phyloP scores from a whole-genome alignment of 2,888 invertebrate genomes.

The Microplitis manilae region DNA sequence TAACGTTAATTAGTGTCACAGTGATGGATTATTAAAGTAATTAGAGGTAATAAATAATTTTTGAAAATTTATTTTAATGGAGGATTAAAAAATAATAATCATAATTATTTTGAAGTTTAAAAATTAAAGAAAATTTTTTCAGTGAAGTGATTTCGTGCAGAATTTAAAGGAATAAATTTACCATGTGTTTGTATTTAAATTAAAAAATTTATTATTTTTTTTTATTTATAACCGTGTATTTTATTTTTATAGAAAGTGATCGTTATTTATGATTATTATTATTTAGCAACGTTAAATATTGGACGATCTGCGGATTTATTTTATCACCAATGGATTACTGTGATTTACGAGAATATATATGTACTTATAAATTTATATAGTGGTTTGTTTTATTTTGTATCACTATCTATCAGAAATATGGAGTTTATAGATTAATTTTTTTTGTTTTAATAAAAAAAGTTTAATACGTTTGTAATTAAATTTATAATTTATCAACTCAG shows the following conservation, averaged over 20 bases:
- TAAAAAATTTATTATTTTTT: background rate
- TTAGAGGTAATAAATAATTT: slow-evolving; percentile 1
- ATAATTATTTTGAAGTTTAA: background rate
- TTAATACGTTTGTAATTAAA: background rate
- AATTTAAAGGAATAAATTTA: background rate
- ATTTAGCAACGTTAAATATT: background rate
- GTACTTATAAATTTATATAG: background rate
- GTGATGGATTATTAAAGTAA: slow-evolving; percentile 1
- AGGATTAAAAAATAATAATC: background rate
- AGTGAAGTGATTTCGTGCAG: background rate
- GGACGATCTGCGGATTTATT: background rate
- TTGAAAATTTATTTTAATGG: background rate
- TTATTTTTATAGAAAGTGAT: background rate
- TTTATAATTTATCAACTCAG: too few species aligned
- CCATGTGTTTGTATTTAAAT: background rate
- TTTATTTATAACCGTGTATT: background rate
- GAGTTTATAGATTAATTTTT: background rate
- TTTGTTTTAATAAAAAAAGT: background rate
- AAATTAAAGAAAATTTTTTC: background rate
- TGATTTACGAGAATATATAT: background rate
- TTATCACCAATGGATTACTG: slow-evolving; percentile 1
- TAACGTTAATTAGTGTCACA: background rate
- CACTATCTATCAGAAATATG: background rate
- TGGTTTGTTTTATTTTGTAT: background rate
- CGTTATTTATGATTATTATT: background rate